Conservation (phyloP, 2,113 vertebrate species). For the Hydrolagus affinis region DNA sequence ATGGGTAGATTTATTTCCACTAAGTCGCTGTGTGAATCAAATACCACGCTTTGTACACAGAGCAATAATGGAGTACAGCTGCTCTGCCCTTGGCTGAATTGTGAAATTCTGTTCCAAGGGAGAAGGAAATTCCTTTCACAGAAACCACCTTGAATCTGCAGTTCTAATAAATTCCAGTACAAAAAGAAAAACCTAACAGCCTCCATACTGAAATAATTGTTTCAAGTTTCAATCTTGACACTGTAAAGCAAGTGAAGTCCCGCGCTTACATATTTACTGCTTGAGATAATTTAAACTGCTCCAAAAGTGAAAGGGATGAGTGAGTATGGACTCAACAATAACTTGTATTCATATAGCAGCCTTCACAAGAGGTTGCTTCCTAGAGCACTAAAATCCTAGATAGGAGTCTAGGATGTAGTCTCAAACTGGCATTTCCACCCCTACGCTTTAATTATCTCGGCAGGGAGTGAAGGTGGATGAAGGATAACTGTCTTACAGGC, state of each 20-base stretch:
- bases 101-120: not conserved
- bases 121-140: not conserved
- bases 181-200: not conserved
- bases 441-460: too few relatives aligned
- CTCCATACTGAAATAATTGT: not conserved
- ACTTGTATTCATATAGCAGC: too few relatives aligned
- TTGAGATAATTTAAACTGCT: not conserved
- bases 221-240: not conserved
- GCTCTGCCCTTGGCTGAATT: slow-evolving; percentile 6
- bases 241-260: not conserved
- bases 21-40: not conserved
- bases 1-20: not conserved
- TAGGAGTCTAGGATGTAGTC: too few relatives aligned
- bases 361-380: too few relatives aligned
- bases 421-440: too few relatives aligned
- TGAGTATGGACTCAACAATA: too few relatives aligned
- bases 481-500: too few relatives aligned
- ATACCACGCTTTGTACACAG: not conserved
- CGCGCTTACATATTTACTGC: not conserved
- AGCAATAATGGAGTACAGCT: slow-evolving; percentile 8
- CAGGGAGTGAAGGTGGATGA: too few relatives aligned
- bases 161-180: not conserved
- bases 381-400: too few relatives aligned
- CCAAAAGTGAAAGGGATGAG: not conserved
- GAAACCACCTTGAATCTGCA: not conserved